Base-by-base conservation (phyloP, 2,113 vertebrate species). In the Riparia riparia region DNA sequence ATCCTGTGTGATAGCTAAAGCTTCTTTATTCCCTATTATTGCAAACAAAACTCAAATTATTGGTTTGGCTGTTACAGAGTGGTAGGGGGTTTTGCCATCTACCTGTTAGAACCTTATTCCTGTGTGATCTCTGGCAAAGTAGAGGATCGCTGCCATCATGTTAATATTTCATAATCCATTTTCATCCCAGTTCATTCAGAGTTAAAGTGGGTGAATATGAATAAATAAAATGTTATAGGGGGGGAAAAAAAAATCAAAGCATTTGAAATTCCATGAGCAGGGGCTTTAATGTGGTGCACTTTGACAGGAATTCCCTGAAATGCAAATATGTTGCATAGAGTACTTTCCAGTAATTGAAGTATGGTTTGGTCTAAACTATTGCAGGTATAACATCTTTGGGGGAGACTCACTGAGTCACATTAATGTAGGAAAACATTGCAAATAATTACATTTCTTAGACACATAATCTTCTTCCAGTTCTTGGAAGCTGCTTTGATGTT, bases 131-230 rank as follows among this genome's bases (percentile, higher is more conserved):
- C 22, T 90, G 91, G 64, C n/a, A 71, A 90, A 39, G 28, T 20
- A 39, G 44, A 71, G 56, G 44, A 26, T 74, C 83, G 31, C 51
- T 96, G 69, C 42, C 60, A 50, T 63, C 21, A 8, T 41, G 32
- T 54, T 71, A 86, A 28, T 78, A 74, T 63, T 88, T 81, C 70
- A 82, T 80, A 86, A 69, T 60, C 68, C 47, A 29, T 90, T 70
- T 72, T 86, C 37, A 71, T 80, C 44, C 42, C 73, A 61, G 47
- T 45, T 45, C 54, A 45, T 54, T 80, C 42, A 50, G 58, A 80
- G 20, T 42, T 41, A 37, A 80, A 82, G 6, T 58, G 19, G 14
- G 12, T 83, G 17, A 88, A 58, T 56, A 29, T 2, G 8, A 80
- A 44, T 32, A 76, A 73, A 63, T 42, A 76, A 34, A 87, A 56